Evolutionary conservation across 2,797 vertebrate genomes (phyloP).

Genomic region (Myripristis murdjan): DNA sequence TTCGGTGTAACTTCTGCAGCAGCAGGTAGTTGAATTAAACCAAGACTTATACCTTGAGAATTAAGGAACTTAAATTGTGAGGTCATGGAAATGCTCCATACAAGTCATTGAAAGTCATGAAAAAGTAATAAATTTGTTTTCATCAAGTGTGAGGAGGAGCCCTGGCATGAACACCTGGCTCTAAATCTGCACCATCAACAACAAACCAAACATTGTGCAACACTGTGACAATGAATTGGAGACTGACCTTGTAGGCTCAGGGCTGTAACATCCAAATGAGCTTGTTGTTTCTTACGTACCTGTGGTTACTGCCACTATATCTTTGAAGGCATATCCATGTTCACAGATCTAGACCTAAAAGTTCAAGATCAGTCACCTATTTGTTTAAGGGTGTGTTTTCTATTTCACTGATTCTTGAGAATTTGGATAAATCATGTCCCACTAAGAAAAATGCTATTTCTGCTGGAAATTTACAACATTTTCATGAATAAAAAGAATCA

Average conservation of each 20-base stretch:
- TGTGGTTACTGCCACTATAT: neutral
- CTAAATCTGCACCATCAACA: neutral
- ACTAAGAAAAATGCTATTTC: too few species aligned
- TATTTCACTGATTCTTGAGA: too few species aligned
- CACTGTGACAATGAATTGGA: neutral
- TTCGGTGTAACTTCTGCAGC: too few species aligned
- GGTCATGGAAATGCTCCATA: neutral
- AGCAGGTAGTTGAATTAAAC: neutral
- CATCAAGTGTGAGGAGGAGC: neutral
- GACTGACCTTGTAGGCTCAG: neutral
- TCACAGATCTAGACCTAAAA: constrained; percentile 1
- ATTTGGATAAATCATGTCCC: too few species aligned
- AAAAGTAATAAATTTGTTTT: neutral
- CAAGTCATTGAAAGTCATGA: neutral
- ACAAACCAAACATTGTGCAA: neutral
- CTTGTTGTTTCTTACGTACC: neutral
- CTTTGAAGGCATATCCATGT: neutral
- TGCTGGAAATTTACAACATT: too few species aligned
- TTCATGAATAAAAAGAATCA: too few species aligned
- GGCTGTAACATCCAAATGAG: neutral
- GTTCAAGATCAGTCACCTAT: constrained; percentile 16
- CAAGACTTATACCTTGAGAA: neutral
- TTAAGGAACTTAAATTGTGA: neutral
- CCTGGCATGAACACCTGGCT: neutral
- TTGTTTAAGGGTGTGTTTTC: neutral